Evolutionary conservation across 2,888 invertebrate genomes (phyloP), one percentile per base, ranked within the genome.

Genomic region (Elysia crispata): DNA sequence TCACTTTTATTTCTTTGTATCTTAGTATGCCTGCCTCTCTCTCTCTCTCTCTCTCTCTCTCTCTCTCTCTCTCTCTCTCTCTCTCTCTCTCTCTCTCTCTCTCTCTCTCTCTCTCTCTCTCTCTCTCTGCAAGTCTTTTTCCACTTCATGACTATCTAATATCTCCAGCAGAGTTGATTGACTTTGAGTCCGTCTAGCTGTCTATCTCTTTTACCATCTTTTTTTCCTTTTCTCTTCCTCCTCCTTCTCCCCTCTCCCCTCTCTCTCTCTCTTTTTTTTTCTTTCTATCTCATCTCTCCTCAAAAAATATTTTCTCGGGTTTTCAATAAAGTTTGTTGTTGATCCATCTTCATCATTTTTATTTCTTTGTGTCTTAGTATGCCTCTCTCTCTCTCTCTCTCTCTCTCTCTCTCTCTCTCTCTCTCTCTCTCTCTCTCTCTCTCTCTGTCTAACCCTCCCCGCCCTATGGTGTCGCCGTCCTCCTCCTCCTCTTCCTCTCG

Each of bases 341-440:
- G n/a, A n/a, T n/a, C 23, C 23, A 6, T 23, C 20, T 20, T 20
- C 18, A 6, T 18, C 15, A 6, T 20, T 33, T 70, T 5, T 18
- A 13, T 70, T 5, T 20, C 20, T 64, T 3, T 23, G 31, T 41
- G 11, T 41, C 62, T 64, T n/a, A 15, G 8, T 64, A 60, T 64
- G 18, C 5, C 76, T 76, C 31, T 20, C 41, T 33, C n/a, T 31
- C 33, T n/a, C 8, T 28, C 25, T 18, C 57, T 25, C 20, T 23
- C 54, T 11, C 50, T 28, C 23, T 25, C 28, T 28, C 54, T 23
- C 20, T 28, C 20, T 50, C 73, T 50, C 5, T 50, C 57, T 54
- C 28, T 23, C 57, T 73, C 75, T 62, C 62, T 8, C 62, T 60
- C 60, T 18, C 54, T 50, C 50, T n/a, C 11, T 50, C 49, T 64